Evolutionary conservation across 1,140 invertebrate genomes (phyloP), one percentile per base, ranked within the genome.

Genomic region (Philotrypesis tridentata): DNA sequence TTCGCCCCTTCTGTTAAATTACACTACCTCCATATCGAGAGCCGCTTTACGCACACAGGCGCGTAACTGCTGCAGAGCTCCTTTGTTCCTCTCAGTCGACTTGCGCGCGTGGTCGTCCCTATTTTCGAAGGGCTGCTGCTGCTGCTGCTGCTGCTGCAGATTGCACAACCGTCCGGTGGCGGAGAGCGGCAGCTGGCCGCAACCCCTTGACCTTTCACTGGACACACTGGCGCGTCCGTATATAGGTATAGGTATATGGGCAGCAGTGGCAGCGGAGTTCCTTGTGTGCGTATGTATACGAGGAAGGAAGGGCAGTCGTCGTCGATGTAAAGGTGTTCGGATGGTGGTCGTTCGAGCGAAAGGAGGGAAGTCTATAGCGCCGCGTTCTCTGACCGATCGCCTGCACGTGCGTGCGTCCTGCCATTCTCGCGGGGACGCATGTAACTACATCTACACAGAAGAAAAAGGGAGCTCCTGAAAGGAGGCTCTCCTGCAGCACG

Each of bases 91-190:
- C 68, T 33, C 14, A 14, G n/a, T 25, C 31, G 40, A 78, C 43
- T 48, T 55, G 17, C 61, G 61, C 61, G 23, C n/a, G n/a, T 61
- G 21, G n/a, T 63, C 25, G 61, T 65, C 61, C 61, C 61, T 37
- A 37, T 55, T 55, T n/a, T 11, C 61, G 61, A 65, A 65, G 23
- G 61, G 61, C 48, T 55, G 61, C 23, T 21, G 37, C 79, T 40
- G 73, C 33, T 37, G 33, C 33, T 37, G 61, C 48, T 55, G 61
- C 23, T 21, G 37, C 79, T 40, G 73, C 43, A 80, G 72, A 79
- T 80, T 73, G 78, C 79, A 79, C 78, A 83, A 83, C 82, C 73
- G 82, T 80, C 82, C 78, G 31, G 82, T 73, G 77, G 78, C 82
- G n/a, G n/a, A 80, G 72, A 65, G 63, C 77, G 9, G 61, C 78